Evolutionary conservation across 2,888 invertebrate genomes (phyloP), one percentile per base, ranked within the genome.

Genomic region (Cantharis rustica): DNA sequence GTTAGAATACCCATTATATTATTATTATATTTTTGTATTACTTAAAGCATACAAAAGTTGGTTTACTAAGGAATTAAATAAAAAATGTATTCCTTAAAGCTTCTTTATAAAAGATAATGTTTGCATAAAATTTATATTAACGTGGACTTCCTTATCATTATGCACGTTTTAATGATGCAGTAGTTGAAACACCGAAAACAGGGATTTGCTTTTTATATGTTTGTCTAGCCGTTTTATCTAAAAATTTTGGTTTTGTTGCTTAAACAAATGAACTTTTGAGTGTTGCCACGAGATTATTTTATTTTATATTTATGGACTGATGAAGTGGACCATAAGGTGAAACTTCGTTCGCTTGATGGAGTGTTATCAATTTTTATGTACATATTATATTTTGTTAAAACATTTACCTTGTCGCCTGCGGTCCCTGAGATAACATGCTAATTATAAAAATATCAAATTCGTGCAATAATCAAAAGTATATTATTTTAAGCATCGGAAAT

Each of bases 261-360:
- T 31, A 20, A 74, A 74, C 68, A 69, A 72, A 72, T 69, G 69
- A 68, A 17, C 69, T 72, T 72, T 75, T 63, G 72, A 75, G 75
- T 75, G 71, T 68, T 15, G 70, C 47, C 16, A 72, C 20, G 61
- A 72, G 76, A 72, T 69, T 72, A 70, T 77, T 75, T 79, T 79
- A 79, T 80, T 79, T 80, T 79, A 79, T 79, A 76, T 80, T 81
- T 81, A 80, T 81, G 75, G 77, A 80, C 77, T 79, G 71, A 75
- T 81, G 75, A 69, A 81, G 79, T 79, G 79, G 76, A 64, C 68
- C 77, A 76, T 79, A 71, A 72, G 77, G 75, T 79, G 69, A 68
- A 63, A 70, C 61, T 68, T 73, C 47, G 5, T 47, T 47, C 77
- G 77, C 76, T 78, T 80, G 79, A 81, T 78, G 79, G 75, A 75